Evolutionary conservation across 1,140 invertebrate genomes (phyloP).

Genomic region (Zaprionus camerounensis): DNA sequence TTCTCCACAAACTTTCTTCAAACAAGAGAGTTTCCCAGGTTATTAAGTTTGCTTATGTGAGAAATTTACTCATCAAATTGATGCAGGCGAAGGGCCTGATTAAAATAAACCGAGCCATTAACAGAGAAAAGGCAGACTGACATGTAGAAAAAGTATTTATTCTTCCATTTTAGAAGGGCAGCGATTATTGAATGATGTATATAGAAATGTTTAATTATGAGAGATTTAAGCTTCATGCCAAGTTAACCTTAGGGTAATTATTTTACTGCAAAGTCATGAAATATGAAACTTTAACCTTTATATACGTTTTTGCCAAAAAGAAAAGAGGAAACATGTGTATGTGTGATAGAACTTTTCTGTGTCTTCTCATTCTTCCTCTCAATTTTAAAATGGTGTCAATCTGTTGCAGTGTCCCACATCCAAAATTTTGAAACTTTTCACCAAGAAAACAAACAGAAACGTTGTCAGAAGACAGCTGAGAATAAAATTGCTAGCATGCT

Average conservation of each 20-base stretch:
- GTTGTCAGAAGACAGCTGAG: conserved; percentile 1
- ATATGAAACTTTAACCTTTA: too few relatives aligned
- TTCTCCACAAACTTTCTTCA: conserved; percentile 13
- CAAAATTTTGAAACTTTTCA: conserved; percentile 24
- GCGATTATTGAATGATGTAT: neutral
- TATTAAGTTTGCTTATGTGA: conserved; percentile 4
- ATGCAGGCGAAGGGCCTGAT: neutral
- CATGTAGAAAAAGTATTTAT: neutral
- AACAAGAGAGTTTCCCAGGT: neutral
- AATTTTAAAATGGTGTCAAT: conserved; percentile 30
- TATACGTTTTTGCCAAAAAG: too few relatives aligned
- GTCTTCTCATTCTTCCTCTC: neutral
- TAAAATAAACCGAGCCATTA: neutral
- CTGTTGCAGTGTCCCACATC: neutral
- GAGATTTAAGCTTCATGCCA: too few relatives aligned
- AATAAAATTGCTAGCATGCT: conserved; percentile 8
- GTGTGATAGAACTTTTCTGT: too few relatives aligned
- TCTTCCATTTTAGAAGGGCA: neutral
- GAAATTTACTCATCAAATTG: neutral
- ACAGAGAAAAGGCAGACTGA: neutral
- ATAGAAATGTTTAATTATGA: too few relatives aligned
- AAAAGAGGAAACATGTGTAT: too few relatives aligned
- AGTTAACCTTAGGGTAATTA: too few relatives aligned
- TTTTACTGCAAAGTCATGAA: too few relatives aligned
- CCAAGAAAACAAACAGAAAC: conserved; percentile 24